Percentiles rank a stretch among this genome's conserved stretches.
These are phyloP conservation scores for Anoura caudifer DNA, from an alignment of 2,113 vertebrate genomes.

Conservation along the genomic window DNA sequence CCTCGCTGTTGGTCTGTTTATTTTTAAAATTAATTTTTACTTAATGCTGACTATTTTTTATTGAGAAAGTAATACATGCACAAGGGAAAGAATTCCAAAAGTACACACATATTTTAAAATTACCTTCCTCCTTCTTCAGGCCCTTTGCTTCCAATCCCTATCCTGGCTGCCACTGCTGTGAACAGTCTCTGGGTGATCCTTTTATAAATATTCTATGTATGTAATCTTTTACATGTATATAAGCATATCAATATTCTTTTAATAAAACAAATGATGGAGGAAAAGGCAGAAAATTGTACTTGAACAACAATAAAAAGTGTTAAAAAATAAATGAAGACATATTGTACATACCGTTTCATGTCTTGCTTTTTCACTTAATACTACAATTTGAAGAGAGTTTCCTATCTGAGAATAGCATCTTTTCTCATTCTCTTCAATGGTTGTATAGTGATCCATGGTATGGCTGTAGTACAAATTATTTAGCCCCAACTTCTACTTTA, in stretches of 20 bases:
- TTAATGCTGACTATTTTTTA: not conserved
- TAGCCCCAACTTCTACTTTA: not conserved
- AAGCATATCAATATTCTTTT: not conserved
- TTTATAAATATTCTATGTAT: not conserved
- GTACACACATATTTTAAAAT: not conserved
- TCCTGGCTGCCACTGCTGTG: not conserved
- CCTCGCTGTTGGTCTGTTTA: not conserved
- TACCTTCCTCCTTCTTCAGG: not conserved
- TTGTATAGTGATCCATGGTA: not conserved
- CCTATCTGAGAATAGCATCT: not conserved
- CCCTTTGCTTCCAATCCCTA: not conserved
- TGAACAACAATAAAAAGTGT: not conserved
- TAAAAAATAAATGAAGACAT: not conserved
- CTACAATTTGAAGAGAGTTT: constrained; percentile 5
- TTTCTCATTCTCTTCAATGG: constrained; percentile 13
- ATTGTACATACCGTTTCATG: not conserved
- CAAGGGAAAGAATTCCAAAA: not conserved
- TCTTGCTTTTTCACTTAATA: not conserved
- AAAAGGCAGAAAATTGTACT: too few relatives aligned
- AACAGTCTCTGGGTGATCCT: not conserved
- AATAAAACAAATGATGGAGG: not conserved
- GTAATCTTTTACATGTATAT: not conserved
- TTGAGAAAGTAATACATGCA: not conserved
- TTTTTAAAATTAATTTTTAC: not conserved
- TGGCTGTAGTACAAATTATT: not conserved